Conservation (phyloP, 1,140 invertebrate genomes). For the Megathymus violae region DNA sequence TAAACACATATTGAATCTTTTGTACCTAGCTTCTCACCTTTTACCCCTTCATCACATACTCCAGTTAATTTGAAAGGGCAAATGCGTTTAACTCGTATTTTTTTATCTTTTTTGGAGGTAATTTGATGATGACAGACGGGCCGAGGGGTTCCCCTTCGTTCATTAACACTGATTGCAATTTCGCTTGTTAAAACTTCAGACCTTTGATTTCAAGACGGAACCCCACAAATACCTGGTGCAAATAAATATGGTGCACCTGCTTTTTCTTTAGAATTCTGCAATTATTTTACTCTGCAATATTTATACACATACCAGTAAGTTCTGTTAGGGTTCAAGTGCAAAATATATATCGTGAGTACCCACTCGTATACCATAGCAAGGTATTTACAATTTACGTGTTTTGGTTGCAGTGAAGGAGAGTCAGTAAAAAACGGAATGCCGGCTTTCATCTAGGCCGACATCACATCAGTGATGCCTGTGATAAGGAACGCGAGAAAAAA, state of each 20-base stretch:
- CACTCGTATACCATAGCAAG: too few species aligned
- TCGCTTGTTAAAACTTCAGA: slow-evolving; percentile 37
- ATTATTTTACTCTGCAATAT: too few species aligned
- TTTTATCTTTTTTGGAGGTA: slow-evolving; percentile 49
- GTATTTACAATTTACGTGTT: too few species aligned
- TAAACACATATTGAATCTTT: neutral
- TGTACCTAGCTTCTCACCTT: slow-evolving; percentile 10
- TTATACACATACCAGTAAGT: too few species aligned
- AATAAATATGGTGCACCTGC: neutral
- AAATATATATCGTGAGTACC: too few species aligned
- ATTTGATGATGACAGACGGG: slow-evolving; percentile 53
- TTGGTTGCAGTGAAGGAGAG: too few species aligned
- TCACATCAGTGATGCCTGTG: too few species aligned
- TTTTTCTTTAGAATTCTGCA: too few species aligned
- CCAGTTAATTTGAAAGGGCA: slow-evolving; percentile 44
- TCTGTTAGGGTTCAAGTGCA: too few species aligned
- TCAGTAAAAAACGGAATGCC: too few species aligned
- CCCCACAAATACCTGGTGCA: neutral
- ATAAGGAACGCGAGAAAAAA: too few species aligned
- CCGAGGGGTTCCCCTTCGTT: slow-evolving; percentile 45
- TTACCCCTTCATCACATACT: neutral
- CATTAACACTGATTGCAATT: slow-evolving; percentile 62
- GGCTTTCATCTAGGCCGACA: too few species aligned
- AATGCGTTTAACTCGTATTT: slow-evolving; percentile 46
- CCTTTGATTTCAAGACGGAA: slow-evolving; percentile 32